Conservation (phyloP, 2,888 invertebrate genomes). For the Clitarchus hookeri region DNA sequence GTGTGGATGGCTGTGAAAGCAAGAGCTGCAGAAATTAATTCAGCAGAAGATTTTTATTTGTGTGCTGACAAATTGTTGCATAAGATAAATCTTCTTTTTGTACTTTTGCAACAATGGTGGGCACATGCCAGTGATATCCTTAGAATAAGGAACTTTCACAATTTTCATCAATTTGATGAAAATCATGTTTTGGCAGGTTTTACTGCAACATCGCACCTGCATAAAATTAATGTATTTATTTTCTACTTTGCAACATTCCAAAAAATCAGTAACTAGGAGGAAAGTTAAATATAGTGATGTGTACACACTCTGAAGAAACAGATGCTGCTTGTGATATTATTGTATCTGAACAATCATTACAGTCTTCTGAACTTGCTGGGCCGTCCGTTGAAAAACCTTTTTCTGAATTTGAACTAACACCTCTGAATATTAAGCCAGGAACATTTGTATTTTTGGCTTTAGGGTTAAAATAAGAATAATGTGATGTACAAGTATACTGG, state of each 20-base stretch:
- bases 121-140: not conserved
- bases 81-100: not conserved
- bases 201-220: not conserved
- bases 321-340: not conserved
- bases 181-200: not conserved
- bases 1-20: conserved; percentile 16
- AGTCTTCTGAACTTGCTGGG: not conserved
- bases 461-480: not conserved
- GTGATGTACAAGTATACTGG: not conserved
- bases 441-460: not conserved
- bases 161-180: not conserved
- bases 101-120: not conserved
- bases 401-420: not conserved
- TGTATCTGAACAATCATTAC: not conserved
- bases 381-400: not conserved
- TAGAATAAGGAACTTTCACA: not conserved
- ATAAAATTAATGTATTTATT: not conserved
- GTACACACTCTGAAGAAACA: no score
- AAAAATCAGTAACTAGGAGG: not conserved
- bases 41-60: not conserved
- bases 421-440: not conserved
- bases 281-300: not conserved
- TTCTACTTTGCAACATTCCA: not conserved
- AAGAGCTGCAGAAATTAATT: not conserved
- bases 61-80: not conserved